Evolutionary conservation across 2,113 vertebrate species (phyloP), one percentile per base, ranked within the genome.

Genomic region (Clarias gariepinus): DNA sequence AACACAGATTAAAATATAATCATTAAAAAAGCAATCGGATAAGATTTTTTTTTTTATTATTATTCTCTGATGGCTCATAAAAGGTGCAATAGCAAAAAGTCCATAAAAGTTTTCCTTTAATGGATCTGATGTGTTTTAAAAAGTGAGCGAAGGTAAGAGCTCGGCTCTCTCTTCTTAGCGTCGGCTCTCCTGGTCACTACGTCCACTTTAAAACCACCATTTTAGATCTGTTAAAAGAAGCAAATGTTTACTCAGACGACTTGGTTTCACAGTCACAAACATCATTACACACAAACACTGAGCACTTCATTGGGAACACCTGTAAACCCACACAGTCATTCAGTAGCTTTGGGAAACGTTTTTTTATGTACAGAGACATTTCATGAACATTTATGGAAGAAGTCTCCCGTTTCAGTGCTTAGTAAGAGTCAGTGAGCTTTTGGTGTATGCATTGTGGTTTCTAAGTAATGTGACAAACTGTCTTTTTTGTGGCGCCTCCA

Each of bases 41-140:
- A 41, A 1, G 52, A 21, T 21, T 28, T 30, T 52, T 68, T 28
- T 47, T 47, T 47, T 4, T 4, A 41, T 41, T 47, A 47, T 63
- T 63, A 71, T 74, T 93, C 89, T 83, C 82, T 82, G 89, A 60
- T 86, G 52, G 85, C 84, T 79, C 52, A 58, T 78, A 21, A 81
- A 41, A 73, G 93, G 94, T 94, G 93, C 93, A 93, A 93, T 91
- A 25, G 47, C 61, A 33, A 76, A 33, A 47, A 84, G 30, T 36
- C 33, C 85, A 91, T 84, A 88, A 81, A 85, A 83, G 33, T 60
- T 69, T 64, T 86, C 28, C 88, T 28, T 61, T 52, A 82, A 53
- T 58, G 53, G 83, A 88, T 61, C 30, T 41, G 15, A 73, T 73
- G 58, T 33, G 25, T 13, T 12, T 76, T 9, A 78, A 30, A 76